Evolutionary conservation across 2,888 invertebrate species (phyloP), one percentile per base, ranked within the genome.

Genomic region (Nephrotoma guestfalica): DNA sequence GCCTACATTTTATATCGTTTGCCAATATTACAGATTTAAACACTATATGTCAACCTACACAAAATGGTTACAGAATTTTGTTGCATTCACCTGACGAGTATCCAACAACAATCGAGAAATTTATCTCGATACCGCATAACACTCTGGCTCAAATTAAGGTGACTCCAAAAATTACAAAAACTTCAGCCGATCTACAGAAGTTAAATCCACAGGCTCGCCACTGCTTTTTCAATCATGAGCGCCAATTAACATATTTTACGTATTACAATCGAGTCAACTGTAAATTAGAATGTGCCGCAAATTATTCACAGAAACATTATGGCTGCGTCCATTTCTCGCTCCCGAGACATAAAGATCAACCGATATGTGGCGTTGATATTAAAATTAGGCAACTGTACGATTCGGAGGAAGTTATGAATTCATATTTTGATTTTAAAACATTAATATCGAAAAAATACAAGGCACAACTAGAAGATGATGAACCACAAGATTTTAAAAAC

Each of bases 391-490:
- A 51, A 51, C 5, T n/a, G 47, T 51, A 51, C n/a, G 47, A 51
- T n/a, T 6, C 47, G 6, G 47, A 51, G n/a, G 47, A 51, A 51
- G 5, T 51, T 15, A 51, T 51, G 47, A 51, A 13, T n/a, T 51
- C 47, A 13, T 51, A 51, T 51, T n/a, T 51, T 51, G n/a, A 51
- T 30, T 30, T 30, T 30, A 30, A 30, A 30, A 30, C 30, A 2
- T 30, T 30, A 30, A 0, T 30, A 30, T 30, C 30, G 30, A 30
- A 30, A 30, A 93, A 87, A 92, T 94, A 47, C 93, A 93, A 89
- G 94, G 94, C 89, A 94, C 92, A 90, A 94, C 94, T 89, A 93
- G 93, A 85, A 90, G 90, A 83, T 94, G 94, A 89, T 92, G 94
- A 43, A 91, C 93, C 88, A 91, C 94, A 83, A 90, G 91, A 43